A percentile compares a stretch with the other conserved stretches of the same genome.
Conservation (phyloP, 2,888 invertebrate genomes). For the Alloscopus bannaensis region DNA sequence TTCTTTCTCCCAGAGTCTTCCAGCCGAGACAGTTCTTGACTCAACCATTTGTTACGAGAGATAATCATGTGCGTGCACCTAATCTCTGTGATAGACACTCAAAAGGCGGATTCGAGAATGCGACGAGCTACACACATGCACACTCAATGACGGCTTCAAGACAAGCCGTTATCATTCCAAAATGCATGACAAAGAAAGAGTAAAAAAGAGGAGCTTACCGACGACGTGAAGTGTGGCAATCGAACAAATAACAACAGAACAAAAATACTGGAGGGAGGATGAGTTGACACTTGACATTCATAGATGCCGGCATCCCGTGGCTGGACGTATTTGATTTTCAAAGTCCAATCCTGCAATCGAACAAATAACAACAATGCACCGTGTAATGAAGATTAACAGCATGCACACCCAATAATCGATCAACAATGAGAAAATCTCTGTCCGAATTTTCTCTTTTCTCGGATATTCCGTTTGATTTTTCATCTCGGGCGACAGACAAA, state of each 20-base stretch:
- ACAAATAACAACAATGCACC: conserved; percentile 17
- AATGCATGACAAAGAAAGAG: too few species aligned
- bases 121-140: too few species aligned
- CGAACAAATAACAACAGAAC: too few species aligned
- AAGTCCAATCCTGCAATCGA: conserved; percentile 76
- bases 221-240: conserved; percentile 75
- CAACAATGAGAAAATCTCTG: neutral
- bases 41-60: conserved; percentile 6
- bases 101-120: neutral
- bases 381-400: neutral
- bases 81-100: neutral
- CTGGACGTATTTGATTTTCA: conserved; percentile 76
- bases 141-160: too few species aligned
- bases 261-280: conserved; percentile 76
- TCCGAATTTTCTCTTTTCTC: neutral
- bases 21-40: too few species aligned
- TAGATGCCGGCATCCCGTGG: conserved; percentile 76
- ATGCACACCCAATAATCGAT: neutral
- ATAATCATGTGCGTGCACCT: conserved; percentile 25
- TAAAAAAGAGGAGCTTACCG: conserved; percentile 74
- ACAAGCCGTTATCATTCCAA: too few species aligned
- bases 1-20: too few species aligned
- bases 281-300: conserved; percentile 76
- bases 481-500: neutral
- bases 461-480: neutral